These are phyloP conservation scores for Pheosia gnoma DNA, from an alignment of 2,888 invertebrate species.

Conservation along the genomic window DNA sequence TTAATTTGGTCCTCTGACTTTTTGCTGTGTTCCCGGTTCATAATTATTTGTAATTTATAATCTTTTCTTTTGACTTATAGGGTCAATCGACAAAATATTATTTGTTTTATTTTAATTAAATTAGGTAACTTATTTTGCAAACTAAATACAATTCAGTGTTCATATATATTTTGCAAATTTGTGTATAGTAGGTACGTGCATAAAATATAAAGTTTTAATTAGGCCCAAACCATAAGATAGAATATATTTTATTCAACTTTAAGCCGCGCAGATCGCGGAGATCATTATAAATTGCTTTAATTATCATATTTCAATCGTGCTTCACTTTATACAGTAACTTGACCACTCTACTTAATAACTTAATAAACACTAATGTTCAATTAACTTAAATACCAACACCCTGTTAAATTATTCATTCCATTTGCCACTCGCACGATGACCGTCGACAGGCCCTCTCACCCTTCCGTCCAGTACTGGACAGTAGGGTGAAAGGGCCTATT, in stretches of 20 bases:
- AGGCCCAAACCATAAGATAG: too few relatives aligned
- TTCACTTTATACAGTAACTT: conserved; percentile 20
- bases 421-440: conserved; percentile 67
- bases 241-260: too few relatives aligned
- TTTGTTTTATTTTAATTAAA: background rate
- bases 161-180: too few relatives aligned
- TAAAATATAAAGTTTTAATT: too few relatives aligned
- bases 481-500: conserved; percentile 8
- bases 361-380: conserved; percentile 43
- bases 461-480: conserved; percentile 41
- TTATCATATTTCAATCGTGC: background rate
- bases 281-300: conserved; percentile 1
- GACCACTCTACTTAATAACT: conserved; percentile 35
- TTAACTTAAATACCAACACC: conserved; percentile 52
- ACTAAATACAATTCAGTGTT: too few relatives aligned
- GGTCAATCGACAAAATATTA: background rate
- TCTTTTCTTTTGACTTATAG: background rate
- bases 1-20: conserved; percentile 54
- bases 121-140: too few relatives aligned
- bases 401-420: conserved; percentile 69
- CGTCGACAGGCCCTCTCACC: conserved; percentile 59
- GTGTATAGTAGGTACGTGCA: too few relatives aligned
- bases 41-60: conserved; percentile 27
- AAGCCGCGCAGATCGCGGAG: background rate
- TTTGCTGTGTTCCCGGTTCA: conserved; percentile 21